Percentiles rank a stretch among this genome's conserved stretches.
Evolutionary conservation across 2,113 vertebrate genomes (phyloP).

Genomic region (Erpornis zantholeuca): DNA sequence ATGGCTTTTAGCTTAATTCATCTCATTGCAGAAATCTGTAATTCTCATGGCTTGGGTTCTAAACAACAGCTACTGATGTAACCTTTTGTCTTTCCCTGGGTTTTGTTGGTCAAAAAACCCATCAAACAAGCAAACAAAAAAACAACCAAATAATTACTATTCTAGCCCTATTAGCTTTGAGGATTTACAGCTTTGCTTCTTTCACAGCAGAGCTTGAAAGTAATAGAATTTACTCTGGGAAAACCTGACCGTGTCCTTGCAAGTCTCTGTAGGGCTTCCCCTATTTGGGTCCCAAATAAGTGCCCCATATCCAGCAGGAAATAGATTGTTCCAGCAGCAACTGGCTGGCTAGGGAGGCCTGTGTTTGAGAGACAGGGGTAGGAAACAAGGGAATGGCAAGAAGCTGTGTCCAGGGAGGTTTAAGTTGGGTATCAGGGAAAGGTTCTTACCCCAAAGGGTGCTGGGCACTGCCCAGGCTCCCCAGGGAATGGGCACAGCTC

Average conservation of each 20-base stretch:
- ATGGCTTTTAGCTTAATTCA: slow-evolving; percentile 47
- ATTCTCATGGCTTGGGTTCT: neutral
- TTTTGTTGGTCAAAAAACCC: neutral
- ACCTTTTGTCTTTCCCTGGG: neutral
- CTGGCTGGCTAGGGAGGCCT: neutral
- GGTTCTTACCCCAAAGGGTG: neutral
- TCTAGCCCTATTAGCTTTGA: neutral
- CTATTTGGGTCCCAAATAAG: fast-evolving
- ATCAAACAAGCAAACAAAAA: neutral
- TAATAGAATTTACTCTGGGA: neutral
- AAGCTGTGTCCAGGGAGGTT: neutral
- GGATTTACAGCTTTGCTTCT: slow-evolving; percentile 12
- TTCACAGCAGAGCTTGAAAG: neutral
- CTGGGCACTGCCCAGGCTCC: neutral
- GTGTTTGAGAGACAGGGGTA: neutral
- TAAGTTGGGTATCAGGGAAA: neutral
- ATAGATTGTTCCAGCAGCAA: neutral
- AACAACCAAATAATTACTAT: neutral
- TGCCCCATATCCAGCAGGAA: neutral
- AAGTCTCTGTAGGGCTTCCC: neutral
- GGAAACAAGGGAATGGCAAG: neutral
- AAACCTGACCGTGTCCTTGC: neutral
- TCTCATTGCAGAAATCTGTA: slow-evolving; percentile 22
- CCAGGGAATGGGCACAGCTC: neutral
- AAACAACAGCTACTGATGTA: neutral